These are phyloP conservation scores for Seladonia tumulorum DNA, from an alignment of 2,888 invertebrate species.

Conservation along the genomic window DNA sequence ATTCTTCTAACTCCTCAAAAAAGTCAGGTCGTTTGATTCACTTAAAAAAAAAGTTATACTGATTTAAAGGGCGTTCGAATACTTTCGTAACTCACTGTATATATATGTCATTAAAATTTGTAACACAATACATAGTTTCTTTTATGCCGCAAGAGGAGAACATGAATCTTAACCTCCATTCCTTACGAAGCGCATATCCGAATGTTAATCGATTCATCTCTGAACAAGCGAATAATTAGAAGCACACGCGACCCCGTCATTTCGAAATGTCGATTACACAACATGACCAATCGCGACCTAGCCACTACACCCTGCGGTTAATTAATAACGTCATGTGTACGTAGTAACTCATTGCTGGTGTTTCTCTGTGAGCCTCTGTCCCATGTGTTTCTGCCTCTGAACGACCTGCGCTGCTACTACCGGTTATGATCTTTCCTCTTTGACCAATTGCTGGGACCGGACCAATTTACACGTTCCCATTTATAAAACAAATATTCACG, in stretches of 20 bases:
- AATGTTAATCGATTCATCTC: conserved; percentile 1
- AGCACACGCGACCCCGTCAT: conserved; percentile 27
- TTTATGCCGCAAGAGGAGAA: not conserved
- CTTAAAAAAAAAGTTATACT: too few species aligned
- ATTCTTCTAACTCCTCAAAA: too few species aligned
- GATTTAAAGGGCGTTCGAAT: too few species aligned
- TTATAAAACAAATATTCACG: not conserved
- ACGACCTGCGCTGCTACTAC: conserved; percentile 15
- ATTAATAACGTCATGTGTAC: conserved; percentile 52
- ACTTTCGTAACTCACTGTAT: too few species aligned
- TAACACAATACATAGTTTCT: too few species aligned
- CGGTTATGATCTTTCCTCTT: conserved; percentile 6
- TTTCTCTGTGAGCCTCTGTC: not conserved
- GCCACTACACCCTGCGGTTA: conserved; percentile 51
- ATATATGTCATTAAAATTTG: too few species aligned
- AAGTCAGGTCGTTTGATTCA: too few species aligned
- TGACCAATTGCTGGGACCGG: conserved; percentile 26
- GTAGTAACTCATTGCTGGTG: conserved; percentile 21
- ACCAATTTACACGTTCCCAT: not conserved
- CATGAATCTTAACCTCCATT: not conserved
- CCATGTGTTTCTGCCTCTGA: conserved; percentile 23
- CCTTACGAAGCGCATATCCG: not conserved
- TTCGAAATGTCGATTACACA: conserved; percentile 36
- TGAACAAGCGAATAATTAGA: conserved; percentile 24
- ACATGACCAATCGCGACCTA: conserved; percentile 31